Conservation (phyloP, 53 echinoderm and acorn worm species). For the Antedon mediterranea region DNA sequence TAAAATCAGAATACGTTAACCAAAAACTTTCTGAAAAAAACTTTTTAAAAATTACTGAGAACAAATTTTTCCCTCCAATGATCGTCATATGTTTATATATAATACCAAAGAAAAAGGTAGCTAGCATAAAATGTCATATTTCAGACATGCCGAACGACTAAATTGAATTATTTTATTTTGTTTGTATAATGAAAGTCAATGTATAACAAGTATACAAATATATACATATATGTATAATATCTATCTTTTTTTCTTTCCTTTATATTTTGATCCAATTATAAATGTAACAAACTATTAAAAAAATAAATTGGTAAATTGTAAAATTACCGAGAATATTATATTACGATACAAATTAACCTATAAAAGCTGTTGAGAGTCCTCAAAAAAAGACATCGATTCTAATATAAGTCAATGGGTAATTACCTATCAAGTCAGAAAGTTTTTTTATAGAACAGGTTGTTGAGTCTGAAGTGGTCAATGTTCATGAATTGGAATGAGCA, state of each 20-base stretch:
- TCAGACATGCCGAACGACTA: too few species aligned
- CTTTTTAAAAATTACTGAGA: too few species aligned
- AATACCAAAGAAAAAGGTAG: too few species aligned
- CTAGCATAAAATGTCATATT: too few species aligned
- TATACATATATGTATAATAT: too few species aligned
- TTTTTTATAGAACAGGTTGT: not conserved
- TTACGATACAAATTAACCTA: not conserved
- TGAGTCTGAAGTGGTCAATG: not conserved
- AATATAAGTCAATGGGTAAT: not conserved
- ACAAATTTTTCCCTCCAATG: too few species aligned
- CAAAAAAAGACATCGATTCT: not conserved
- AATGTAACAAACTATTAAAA: not conserved
- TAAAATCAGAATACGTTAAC: not conserved
- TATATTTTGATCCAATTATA: too few species aligned
- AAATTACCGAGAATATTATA: not conserved
- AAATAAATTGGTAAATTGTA: not conserved
- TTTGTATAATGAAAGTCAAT: too few species aligned
- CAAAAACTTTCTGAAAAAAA: not conserved
- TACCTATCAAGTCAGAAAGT: not conserved
- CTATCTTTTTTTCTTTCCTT: too few species aligned
- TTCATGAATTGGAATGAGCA: not conserved
- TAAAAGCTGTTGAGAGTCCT: not conserved
- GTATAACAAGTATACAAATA: too few species aligned
- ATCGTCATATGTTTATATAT: too few species aligned
- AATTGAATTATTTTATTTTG: too few species aligned